Evolutionary conservation across 2,113 vertebrate genomes (phyloP).

Genomic region (Delphinapterus leucas): DNA sequence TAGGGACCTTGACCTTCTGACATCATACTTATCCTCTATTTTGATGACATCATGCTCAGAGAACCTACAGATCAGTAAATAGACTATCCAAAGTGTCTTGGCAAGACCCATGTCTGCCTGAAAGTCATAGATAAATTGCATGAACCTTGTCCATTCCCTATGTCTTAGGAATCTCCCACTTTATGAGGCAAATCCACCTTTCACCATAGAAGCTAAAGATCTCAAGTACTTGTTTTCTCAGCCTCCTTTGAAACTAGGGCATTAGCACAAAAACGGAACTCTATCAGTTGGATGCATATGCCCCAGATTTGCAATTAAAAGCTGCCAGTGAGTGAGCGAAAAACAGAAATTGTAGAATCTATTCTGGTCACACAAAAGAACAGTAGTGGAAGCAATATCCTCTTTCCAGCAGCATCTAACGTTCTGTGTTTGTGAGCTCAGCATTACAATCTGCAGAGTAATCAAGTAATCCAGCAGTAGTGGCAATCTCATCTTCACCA

Average conservation of each 20-base stretch:
- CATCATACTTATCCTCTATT: not conserved
- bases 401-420: not conserved
- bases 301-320: slow-evolving; percentile 35
- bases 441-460: not conserved
- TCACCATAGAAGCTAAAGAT: not conserved
- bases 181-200: not conserved
- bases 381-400: not conserved
- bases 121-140: not conserved
- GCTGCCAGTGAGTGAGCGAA: not conserved
- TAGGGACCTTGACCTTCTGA: not conserved
- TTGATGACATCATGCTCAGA: not conserved
- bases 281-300: not conserved
- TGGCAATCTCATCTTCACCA: not conserved
- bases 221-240: not conserved
- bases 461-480: not conserved
- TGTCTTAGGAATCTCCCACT: not conserved
- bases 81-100: not conserved
- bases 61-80: not conserved
- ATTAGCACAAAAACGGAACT: not conserved
- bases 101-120: not conserved
- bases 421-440: not conserved
- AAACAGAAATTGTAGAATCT: slow-evolving; percentile 39
- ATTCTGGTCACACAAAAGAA: slow-evolving; percentile 29
- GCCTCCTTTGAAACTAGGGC: not conserved
- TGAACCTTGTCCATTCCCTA: not conserved